These are phyloP conservation scores for Amblyornis subalaris DNA, from an alignment of 2,113 vertebrate genomes.

Conservation along the genomic window DNA sequence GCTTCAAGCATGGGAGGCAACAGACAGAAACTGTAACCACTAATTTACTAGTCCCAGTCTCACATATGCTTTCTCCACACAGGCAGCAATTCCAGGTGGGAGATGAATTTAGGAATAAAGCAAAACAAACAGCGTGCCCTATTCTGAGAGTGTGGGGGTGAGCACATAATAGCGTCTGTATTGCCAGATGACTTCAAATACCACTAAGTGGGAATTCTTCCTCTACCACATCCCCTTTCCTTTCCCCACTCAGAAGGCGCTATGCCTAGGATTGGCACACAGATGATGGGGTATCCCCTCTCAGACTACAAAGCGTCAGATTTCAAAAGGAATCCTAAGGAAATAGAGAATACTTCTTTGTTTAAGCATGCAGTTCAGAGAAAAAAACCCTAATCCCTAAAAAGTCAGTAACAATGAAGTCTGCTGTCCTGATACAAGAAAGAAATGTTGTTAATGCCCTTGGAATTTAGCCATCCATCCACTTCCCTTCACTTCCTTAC, in stretches of 20 bases:
- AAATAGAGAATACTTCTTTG: conserved; percentile 38
- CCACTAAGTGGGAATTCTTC: not conserved
- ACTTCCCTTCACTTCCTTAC: not conserved
- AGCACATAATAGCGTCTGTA: not conserved
- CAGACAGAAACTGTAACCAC: not conserved
- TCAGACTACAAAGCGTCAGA: not conserved
- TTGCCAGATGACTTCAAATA: not conserved
- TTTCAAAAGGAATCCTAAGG: conserved; percentile 21
- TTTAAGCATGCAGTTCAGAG: not conserved
- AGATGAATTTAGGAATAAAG: not conserved
- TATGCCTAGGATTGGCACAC: not conserved
- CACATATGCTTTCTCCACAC: not conserved
- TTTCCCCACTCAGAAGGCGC: not conserved
- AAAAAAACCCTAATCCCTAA: not conserved
- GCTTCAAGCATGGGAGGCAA: not conserved
- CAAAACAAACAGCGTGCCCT: not conserved
- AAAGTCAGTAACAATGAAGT: conserved; percentile 25
- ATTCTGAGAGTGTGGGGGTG: not conserved
- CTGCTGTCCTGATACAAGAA: not conserved
- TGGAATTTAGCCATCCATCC: conserved; percentile 16
- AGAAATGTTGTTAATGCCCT: not conserved
- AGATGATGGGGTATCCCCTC: not conserved
- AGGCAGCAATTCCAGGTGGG: not conserved
- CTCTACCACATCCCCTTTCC: not conserved
- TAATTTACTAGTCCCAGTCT: not conserved